phyloP scores from a whole-genome alignment of 2,888 invertebrate species.

The Epiblema foenella region DNA sequence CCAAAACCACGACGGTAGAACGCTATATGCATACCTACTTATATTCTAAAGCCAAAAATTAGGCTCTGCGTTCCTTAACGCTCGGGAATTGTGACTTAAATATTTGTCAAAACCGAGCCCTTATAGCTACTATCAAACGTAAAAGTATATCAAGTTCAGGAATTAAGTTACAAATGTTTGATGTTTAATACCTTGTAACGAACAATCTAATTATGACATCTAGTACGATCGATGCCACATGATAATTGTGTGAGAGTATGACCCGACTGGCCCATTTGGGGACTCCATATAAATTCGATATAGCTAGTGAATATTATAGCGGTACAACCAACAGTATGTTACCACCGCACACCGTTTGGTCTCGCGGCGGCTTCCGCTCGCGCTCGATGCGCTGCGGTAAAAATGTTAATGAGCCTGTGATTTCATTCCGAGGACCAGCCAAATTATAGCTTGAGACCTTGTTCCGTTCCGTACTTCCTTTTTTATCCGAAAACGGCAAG shows the following conservation, averaged over 20 bases:
- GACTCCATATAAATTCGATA: conserved; percentile 31
- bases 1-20: too few relatives aligned
- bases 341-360: conserved; percentile 51
- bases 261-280: conserved; percentile 19
- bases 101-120: too few relatives aligned
- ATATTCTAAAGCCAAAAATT: too few relatives aligned
- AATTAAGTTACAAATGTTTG: too few relatives aligned
- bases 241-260: conserved; percentile 3
- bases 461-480: conserved; percentile 38
- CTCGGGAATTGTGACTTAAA: too few relatives aligned
- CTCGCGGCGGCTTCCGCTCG: conserved; percentile 54
- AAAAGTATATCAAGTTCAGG: too few relatives aligned
- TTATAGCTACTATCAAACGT: too few relatives aligned
- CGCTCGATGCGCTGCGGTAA: conserved; percentile 51
- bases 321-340: conserved; percentile 45
- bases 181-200: too few relatives aligned
- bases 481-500: conserved; percentile 27
- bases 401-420: conserved; percentile 60
- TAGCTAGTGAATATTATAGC: conserved; percentile 43
- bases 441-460: conserved; percentile 56
- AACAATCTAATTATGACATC: too few relatives aligned
- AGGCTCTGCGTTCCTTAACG: too few relatives aligned
- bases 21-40: too few relatives aligned
- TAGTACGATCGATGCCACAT: not conserved
- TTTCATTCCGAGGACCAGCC: conserved; percentile 55